Percentiles rank a stretch among this genome's conserved stretches.
These are phyloP conservation scores for Psilanteris sp. DNA, from an alignment of 1,140 invertebrate species.

Conservation along the genomic window DNA sequence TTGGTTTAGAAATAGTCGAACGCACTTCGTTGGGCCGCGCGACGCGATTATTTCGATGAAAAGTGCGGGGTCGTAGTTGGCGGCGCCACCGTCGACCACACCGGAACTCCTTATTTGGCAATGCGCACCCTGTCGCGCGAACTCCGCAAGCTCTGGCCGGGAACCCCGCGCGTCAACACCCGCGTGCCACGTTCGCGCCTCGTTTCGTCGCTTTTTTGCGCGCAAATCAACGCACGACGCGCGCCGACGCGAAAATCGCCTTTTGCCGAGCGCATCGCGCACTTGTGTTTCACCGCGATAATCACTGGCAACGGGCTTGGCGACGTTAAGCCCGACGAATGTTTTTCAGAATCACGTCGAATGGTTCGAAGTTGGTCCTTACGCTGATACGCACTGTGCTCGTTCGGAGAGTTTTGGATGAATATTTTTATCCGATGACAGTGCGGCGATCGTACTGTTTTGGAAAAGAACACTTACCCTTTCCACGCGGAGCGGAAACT, in stretches of 20 bases:
- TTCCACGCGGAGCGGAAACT: constrained; percentile 12
- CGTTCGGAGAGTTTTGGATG: constrained; percentile 6
- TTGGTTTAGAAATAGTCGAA: constrained; percentile 25
- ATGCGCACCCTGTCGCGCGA: constrained; percentile 12
- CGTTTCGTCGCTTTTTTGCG: neutral
- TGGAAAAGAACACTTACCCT: constrained; percentile 23
- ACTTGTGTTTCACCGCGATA: too few species aligned
- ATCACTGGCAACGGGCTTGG: too few species aligned
- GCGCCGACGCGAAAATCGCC: too few species aligned
- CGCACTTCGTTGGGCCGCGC: constrained; percentile 1
- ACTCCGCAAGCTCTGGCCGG: constrained; percentile 2
- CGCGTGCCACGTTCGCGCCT: too few species aligned
- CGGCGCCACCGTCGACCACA: constrained; percentile 3
- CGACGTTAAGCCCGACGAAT: too few species aligned
- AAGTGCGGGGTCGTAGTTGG: constrained; percentile 1
- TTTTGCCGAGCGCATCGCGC: too few species aligned
- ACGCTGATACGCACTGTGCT: neutral
- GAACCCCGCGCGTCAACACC: too few species aligned
- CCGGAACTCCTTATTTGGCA: constrained; percentile 26
- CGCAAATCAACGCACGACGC: too few species aligned
- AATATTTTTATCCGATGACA: constrained; percentile 25
- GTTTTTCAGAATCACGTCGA: neutral
- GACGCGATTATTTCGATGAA: constrained; percentile 4
- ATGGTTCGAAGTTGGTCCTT: constrained; percentile 2
- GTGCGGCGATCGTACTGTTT: constrained; percentile 4